Evolutionary conservation across 1,140 invertebrate genomes (phyloP).

Genomic region (Ips typographus): DNA sequence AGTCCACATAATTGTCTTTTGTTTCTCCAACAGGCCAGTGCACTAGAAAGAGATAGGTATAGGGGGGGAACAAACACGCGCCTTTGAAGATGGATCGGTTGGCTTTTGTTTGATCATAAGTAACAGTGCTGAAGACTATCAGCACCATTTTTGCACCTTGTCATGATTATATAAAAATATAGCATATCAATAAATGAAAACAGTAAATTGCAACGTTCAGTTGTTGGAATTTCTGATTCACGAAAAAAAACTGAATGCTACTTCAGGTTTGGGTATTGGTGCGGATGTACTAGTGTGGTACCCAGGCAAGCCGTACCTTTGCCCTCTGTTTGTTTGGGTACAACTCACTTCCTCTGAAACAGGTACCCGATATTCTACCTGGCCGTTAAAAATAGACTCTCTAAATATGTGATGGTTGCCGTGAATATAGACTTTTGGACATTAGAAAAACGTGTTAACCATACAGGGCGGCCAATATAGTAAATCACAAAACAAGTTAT

Average conservation of each 20-base stretch:
- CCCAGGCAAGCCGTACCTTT: neutral
- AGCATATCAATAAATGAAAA: too few relatives aligned
- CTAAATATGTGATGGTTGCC: too few relatives aligned
- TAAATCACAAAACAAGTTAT: neutral
- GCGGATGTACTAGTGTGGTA: neutral
- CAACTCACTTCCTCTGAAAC: conserved; percentile 7
- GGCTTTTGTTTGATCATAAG: neutral
- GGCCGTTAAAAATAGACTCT: conserved; percentile 7
- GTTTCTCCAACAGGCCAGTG: neutral
- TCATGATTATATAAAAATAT: neutral
- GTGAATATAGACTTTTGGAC: too few relatives aligned
- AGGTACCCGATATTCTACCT: conserved; percentile 7
- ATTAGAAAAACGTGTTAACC: neutral
- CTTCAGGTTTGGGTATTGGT: neutral
- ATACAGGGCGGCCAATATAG: neutral
- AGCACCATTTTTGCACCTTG: neutral
- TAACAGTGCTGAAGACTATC: neutral
- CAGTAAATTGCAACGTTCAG: too few relatives aligned
- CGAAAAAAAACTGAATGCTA: too few relatives aligned
- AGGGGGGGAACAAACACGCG: neutral
- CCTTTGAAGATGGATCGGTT: neutral
- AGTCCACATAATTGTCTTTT: neutral
- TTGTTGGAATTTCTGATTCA: too few relatives aligned
- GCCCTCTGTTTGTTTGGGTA: conserved; percentile 1
- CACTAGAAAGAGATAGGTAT: conserved; percentile 1